phyloP scores from a whole-genome alignment of 1,140 invertebrate genomes.

The Ectropis grisescens region DNA sequence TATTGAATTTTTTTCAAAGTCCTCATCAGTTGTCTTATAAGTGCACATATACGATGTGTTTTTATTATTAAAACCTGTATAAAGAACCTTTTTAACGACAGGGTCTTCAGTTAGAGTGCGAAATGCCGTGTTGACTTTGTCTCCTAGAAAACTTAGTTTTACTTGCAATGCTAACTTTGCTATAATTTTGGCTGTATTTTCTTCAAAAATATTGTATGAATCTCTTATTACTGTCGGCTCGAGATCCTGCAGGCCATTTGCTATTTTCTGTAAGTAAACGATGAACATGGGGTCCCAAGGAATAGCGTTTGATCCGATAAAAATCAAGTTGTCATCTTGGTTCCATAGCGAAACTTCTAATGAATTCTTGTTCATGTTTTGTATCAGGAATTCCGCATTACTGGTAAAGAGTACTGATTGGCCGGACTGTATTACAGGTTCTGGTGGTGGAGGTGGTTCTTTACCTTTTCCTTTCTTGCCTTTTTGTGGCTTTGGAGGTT shows the following conservation, averaged over 20 bases:
- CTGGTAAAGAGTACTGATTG: constrained; percentile 58
- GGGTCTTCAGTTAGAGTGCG: constrained; percentile 54
- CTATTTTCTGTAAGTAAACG: constrained; percentile 38
- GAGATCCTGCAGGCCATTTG: constrained; percentile 28
- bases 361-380: constrained; percentile 49
- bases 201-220: constrained; percentile 57
- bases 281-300: constrained; percentile 48
- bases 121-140: constrained; percentile 46
- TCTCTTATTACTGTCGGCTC: constrained; percentile 36
- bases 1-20: constrained; percentile 42
- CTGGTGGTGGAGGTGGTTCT: constrained; percentile 36
- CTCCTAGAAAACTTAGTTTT: constrained; percentile 44
- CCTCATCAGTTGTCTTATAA: constrained; percentile 48
- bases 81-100: constrained; percentile 48
- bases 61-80: constrained; percentile 58
- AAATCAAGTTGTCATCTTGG: constrained; percentile 47
- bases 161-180: constrained; percentile 50
- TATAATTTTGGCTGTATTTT: constrained; percentile 46
- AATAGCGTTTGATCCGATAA: constrained; percentile 34
- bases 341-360: constrained; percentile 49
- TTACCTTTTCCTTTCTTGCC: constrained; percentile 44
- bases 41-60: constrained; percentile 59
- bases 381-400: constrained; percentile 44
- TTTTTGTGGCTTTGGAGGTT: constrained; percentile 33
- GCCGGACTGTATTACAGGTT: constrained; percentile 50